Evolutionary conservation across 2,797 vertebrate species (phyloP).

Genomic region (Glyptemys insculpta): DNA sequence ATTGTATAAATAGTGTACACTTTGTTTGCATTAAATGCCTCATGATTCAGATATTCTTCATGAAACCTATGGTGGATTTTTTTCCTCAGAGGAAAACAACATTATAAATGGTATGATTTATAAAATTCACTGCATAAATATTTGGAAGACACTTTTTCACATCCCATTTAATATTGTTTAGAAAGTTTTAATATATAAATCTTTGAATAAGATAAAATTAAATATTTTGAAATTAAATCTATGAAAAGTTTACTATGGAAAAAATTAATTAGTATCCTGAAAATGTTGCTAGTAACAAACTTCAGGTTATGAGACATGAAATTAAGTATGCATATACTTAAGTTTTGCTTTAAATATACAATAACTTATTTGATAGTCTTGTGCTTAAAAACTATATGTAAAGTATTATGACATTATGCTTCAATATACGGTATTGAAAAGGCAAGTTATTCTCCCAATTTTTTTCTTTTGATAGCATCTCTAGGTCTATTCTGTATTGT

Average conservation of each 20-base stretch:
- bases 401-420: neutral
- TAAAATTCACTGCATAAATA: neutral
- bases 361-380: neutral
- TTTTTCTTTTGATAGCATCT: neutral
- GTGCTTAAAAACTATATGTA: neutral
- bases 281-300: neutral
- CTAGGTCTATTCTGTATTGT: neutral
- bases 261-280: neutral
- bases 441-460: neutral
- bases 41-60: neutral
- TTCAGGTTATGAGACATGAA: neutral
- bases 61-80: neutral
- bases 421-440: neutral
- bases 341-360: neutral
- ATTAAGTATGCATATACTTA: neutral
- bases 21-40: neutral
- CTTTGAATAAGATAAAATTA: neutral
- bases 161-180: neutral
- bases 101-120: neutral
- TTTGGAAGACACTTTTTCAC: neutral
- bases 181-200: neutral
- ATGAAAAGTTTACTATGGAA: neutral
- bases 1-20: neutral
- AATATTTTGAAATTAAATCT: neutral
- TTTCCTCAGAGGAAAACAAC: neutral